Conservation (phyloP, 2,888 invertebrate genomes). For the Cephonodes hylas region DNA sequence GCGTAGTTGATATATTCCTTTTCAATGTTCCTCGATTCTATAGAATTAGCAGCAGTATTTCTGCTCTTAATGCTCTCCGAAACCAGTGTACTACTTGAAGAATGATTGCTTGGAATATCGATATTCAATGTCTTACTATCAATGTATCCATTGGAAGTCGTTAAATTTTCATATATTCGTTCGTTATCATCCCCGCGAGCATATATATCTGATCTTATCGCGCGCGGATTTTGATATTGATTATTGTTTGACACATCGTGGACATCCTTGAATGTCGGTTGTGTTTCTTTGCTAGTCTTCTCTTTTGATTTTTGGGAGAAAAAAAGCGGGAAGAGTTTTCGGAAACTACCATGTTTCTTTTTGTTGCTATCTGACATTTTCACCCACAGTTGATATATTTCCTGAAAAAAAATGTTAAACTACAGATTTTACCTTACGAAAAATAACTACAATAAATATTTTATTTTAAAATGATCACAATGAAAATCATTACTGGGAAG, state of each 20-base stretch:
- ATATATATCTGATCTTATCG: constrained; percentile 45
- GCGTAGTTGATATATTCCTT: constrained; percentile 36
- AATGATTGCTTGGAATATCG: constrained; percentile 53
- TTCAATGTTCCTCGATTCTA: constrained; percentile 21
- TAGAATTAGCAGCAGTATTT: not conserved
- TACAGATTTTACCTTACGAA: not conserved
- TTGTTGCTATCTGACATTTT: constrained; percentile 61
- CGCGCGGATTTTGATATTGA: constrained; percentile 62
- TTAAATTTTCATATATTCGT: constrained; percentile 70
- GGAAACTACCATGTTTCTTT: constrained; percentile 63
- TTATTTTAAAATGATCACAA: too few species aligned
- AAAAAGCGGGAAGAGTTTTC: constrained; percentile 66
- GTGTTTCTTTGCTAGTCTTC: constrained; percentile 41
- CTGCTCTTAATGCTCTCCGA: constrained; percentile 55
- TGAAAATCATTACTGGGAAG: not conserved
- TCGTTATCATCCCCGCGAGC: constrained; percentile 44
- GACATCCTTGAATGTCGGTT: constrained; percentile 28
- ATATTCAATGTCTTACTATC: constrained; percentile 40
- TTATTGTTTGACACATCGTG: constrained; percentile 48
- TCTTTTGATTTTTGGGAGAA: constrained; percentile 61
- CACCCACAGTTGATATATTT: not conserved
- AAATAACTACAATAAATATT: too few species aligned
- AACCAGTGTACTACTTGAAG: constrained; percentile 68
- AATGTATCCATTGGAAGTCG: constrained; percentile 34
- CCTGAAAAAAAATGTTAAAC: not conserved